These are phyloP conservation scores for Apaloderma vittatum DNA, from an alignment of 2,113 vertebrate species.

Conservation along the genomic window DNA sequence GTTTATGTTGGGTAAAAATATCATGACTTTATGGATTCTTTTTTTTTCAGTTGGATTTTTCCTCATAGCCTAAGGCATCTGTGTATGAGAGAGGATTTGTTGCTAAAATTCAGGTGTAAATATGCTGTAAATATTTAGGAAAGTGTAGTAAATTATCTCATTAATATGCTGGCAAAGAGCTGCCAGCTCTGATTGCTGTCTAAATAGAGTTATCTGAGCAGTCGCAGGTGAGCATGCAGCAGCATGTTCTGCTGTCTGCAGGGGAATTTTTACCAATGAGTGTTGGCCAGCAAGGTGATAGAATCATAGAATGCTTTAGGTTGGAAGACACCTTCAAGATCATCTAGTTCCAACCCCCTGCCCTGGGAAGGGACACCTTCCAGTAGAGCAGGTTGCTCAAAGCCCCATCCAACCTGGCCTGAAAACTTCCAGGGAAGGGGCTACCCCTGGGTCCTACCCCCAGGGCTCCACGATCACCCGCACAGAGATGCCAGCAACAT, in stretches of 20 bases:
- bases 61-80: background rate
- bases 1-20: background rate
- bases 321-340: no score
- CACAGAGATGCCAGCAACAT: background rate
- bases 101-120: background rate
- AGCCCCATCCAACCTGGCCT: no score
- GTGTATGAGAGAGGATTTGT: background rate
- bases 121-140: slow-evolving; percentile 7
- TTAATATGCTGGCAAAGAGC: background rate
- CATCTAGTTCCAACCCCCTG: no score
- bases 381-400: no score
- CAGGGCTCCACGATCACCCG: background rate
- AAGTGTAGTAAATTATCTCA: background rate
- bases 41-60: background rate
- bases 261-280: background rate
- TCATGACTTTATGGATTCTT: accelerated
- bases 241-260: background rate
- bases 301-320: no score
- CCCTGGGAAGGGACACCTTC: no score
- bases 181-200: background rate
- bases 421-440: no score
- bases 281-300: background rate
- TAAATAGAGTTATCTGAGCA: background rate
- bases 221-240: background rate
- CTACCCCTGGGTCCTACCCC: background rate